Conservation (phyloP, 2,797 vertebrate genomes). For the Morelia viridis region DNA sequence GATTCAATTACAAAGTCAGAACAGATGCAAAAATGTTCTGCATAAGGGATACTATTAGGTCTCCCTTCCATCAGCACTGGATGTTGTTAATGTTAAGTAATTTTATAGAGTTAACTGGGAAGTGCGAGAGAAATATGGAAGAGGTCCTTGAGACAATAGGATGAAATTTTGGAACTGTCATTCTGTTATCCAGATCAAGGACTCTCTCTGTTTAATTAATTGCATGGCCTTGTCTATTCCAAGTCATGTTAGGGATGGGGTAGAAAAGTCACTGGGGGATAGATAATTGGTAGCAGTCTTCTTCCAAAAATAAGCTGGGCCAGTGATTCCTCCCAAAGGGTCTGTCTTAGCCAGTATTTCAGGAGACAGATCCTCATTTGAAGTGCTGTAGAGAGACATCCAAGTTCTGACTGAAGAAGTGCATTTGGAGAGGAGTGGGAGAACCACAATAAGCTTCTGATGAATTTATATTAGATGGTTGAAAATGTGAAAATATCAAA, state of each 20-base stretch:
- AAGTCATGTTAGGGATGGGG: not conserved
- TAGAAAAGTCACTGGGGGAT: not conserved
- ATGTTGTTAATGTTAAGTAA: not conserved
- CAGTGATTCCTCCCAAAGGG: not conserved
- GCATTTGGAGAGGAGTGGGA: not conserved
- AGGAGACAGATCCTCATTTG: not conserved
- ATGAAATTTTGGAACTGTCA: not conserved
- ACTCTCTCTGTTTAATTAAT: not conserved
- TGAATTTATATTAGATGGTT: not conserved
- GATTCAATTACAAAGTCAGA: not conserved
- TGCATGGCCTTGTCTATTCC: not conserved
- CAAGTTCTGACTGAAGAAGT: not conserved
- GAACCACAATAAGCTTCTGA: not conserved
- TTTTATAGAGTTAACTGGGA: not conserved
- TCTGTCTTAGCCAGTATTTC: not conserved
- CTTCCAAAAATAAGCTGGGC: not conserved
- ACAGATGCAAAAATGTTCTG: not conserved
- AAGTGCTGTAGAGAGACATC: not conserved
- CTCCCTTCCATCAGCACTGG: not conserved
- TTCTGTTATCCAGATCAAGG: not conserved
- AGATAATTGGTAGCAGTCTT: not conserved
- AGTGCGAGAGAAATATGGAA: not conserved
- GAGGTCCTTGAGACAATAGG: not conserved
- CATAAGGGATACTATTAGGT: not conserved
- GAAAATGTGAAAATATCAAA: not conserved